Percentiles rank a stretch among this genome's conserved stretches.
Conservation (phyloP, 1,140 invertebrate genomes). For the Pentalonia nigronervosa region DNA sequence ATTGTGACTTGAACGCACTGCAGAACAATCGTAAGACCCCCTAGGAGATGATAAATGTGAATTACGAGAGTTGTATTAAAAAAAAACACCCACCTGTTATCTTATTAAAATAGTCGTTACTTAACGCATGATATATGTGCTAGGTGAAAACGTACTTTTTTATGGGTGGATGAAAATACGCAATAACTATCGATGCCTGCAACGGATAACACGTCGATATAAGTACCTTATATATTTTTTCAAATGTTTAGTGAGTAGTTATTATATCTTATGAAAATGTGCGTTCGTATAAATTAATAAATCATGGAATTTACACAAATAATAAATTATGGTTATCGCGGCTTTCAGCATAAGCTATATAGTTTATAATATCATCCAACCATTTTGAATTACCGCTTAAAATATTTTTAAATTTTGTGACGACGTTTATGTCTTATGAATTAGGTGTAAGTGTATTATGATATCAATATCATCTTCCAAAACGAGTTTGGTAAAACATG, state of each 20-base stretch:
- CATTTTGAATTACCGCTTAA: no score
- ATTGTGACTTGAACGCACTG: neutral
- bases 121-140: neutral
- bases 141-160: neutral
- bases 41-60: neutral
- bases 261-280: neutral
- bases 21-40: slow-evolving; percentile 6
- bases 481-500: neutral
- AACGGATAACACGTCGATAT: neutral
- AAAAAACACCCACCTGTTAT: neutral
- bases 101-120: slow-evolving; percentile 5
- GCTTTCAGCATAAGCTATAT: no score
- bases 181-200: neutral
- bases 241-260: neutral
- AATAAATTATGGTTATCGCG: neutral
- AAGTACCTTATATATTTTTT: neutral
- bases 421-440: neutral
- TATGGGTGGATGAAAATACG: neutral
- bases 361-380: no score
- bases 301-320: neutral
- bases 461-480: neutral
- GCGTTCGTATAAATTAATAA: neutral
- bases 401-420: neutral
- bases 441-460: neutral
- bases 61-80: neutral